These are phyloP conservation scores for Catocala nupta DNA, from an alignment of 2,888 invertebrate genomes.

Conservation along the genomic window DNA sequence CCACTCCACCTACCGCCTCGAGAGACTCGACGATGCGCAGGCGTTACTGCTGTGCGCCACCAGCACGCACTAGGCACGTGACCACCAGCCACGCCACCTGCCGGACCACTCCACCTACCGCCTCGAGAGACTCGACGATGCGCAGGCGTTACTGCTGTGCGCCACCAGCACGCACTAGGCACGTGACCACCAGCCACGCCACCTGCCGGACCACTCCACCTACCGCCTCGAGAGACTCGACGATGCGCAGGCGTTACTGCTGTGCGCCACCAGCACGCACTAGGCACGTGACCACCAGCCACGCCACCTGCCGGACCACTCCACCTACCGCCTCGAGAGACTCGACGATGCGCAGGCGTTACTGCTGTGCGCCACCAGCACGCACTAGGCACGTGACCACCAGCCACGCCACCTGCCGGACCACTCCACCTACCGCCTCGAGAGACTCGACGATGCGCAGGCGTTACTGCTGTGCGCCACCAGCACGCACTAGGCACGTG, in stretches of 20 bases:
- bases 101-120: constrained; percentile 88
- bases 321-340: constrained; percentile 74
- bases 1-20: constrained; percentile 77
- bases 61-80: constrained; percentile 14
- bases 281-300: not conserved
- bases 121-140: constrained; percentile 70
- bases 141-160: constrained; percentile 62
- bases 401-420: constrained; percentile 91
- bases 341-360: constrained; percentile 66
- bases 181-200: constrained; percentile 70
- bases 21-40: constrained; percentile 65
- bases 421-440: constrained; percentile 77
- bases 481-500: constrained; percentile 14
- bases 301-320: constrained; percentile 91
- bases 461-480: constrained; percentile 66
- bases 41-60: constrained; percentile 66
- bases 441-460: constrained; percentile 65
- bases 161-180: constrained; percentile 45
- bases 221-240: constrained; percentile 72
- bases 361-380: constrained; percentile 60
- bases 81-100: constrained; percentile 87
- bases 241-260: constrained; percentile 64
- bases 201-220: constrained; percentile 90
- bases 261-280: constrained; percentile 54
- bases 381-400: not conserved